Evolutionary conservation across 2,113 vertebrate species (phyloP), one percentile per base, ranked within the genome.

Genomic region (Taurulus bubalis): DNA sequence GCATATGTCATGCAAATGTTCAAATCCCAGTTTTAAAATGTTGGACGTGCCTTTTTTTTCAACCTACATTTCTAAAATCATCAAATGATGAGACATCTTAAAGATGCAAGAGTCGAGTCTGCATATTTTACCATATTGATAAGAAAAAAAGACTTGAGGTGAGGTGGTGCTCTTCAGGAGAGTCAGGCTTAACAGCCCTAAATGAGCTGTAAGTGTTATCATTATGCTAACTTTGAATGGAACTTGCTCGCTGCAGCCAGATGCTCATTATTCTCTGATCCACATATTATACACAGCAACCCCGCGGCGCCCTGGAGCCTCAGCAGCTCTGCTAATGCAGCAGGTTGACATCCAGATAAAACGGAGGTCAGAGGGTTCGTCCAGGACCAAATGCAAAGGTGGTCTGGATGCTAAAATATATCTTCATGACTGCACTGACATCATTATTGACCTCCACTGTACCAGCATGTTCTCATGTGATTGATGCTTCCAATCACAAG

Each of bases 151-250:
- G 32, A 20, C 18, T 16, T 24, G 26, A 9, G 49, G 16, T 24
- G 7, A 82, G 73, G 47, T 18, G 22, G 22, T 66, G 40, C 81
- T 67, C 62, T 67, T 58, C 36, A 78, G 76, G 63, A 74, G 80
- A 77, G 68, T 40, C 28, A 18, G 26, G 24, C 69, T 51, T 80
- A 75, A 80, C 38, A 22, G 66, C 24, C 9, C 75, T 86, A 79
- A 90, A 81, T 85, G 83, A 85, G 71, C 70, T 62, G 0, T 84
- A 74, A 82, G 67, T 77, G 80, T 81, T 71, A 56, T 78, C 66
- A 76, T 81, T 75, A 79, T 80, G 74, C 68, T 78, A 82, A 85
- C 34, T 70, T 70, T 75, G 53, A 59, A 38, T 78, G 67, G 53
- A 75, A 71, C 18, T 47, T 47, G 59, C 83, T 78, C 65, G 40